Evolutionary conservation across 1,140 invertebrate genomes (phyloP), one percentile per base, ranked within the genome.

Genomic region (Pseudomyrmex flavicornis): DNA sequence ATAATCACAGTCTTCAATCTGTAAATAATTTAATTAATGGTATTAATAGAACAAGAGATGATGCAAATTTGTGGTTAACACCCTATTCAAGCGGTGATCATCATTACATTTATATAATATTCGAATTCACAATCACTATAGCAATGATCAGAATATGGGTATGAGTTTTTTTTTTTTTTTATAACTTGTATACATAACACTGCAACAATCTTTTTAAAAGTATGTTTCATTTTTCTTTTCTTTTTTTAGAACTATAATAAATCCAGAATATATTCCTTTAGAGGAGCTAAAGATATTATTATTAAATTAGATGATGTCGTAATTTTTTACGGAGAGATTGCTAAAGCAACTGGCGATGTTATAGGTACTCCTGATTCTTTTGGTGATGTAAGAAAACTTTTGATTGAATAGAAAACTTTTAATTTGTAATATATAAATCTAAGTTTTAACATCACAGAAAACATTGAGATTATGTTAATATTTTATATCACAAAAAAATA

Each of bases 191-290:
- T 26, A 69, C 35, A 77, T 82, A 12, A 12, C 52, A 58, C 26
- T 58, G n/a, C 83, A 58, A 13, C 44, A 7, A 17, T 59, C 0
- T 46, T 17, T 17, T 48, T 10, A 56, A 68, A 70, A 59, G 17
- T 61, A 70, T 13, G 20, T 50, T 74, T 50, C 50, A 76, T 50
- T 50, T 7, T 48, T 76, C 46, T 52, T 62, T 82, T 76, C 52
- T 79, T 94, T 79, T 94, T 95, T 63, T 92, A 98, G 97, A 98
- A 98, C 92, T 98, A 98, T 90, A 98, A 98, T 91, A 98, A 98
- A 93, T 98, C 97, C 1, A 94, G 97, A 83, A 97, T 98, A 84
- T 97, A 98, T 94, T 97, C 97, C 1, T 96, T 96, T 82, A 95
- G 97, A 84, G 97, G 97, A 83, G 96, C 96, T 12, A 96, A 95